Evolutionary conservation across 2,888 invertebrate genomes (phyloP), one percentile per base, ranked within the genome.

Genomic region (Lepidochrysops patricia): DNA sequence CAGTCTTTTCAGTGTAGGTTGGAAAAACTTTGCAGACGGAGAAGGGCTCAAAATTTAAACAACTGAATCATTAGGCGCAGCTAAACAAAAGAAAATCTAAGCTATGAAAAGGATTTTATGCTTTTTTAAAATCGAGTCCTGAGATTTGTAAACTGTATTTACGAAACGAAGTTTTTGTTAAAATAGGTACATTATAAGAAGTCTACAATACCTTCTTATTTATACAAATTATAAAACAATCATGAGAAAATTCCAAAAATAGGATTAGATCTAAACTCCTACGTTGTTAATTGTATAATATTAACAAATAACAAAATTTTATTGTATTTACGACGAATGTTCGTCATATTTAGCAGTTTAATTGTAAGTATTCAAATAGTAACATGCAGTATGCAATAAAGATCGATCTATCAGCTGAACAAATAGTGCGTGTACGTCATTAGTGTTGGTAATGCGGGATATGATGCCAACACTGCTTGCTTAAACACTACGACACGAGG

Each of bases 371-470:
- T 54, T 27, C 2, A 32, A 29, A 43, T 43, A 43, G 7, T 4
- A 26, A n/a, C n/a, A n/a, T 25, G 27, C 52, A 29, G 29, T 43
- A 43, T 32, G 29, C 54, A 54, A 12, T 19, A 54, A n/a, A 54
- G 54, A 54, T 54, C 54, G 32, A 54, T 54, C 54, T 54, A 54
- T 54, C 54, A 54, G 54, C 54, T 54, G 54, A 54, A 32, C 54
- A 54, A 54, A 54, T 54, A 32, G 54, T 54, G 54, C 54, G 12
- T 54, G 32, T 15, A 54, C 54, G 54, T 54, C 54, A 54, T 54
- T 32, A 54, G 15, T 54, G 54, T 52, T 54, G 54, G 54, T 32
- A 29, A 19, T 5, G 54, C 29, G 54, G 50, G 50, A 43, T 50
- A 50, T 26, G 49, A 9, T 43, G 19, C 15, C 19, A 23, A 43